These are phyloP conservation scores for Wasmannia auropunctata DNA, from an alignment of 1,140 invertebrate species.

Conservation along the genomic window DNA sequence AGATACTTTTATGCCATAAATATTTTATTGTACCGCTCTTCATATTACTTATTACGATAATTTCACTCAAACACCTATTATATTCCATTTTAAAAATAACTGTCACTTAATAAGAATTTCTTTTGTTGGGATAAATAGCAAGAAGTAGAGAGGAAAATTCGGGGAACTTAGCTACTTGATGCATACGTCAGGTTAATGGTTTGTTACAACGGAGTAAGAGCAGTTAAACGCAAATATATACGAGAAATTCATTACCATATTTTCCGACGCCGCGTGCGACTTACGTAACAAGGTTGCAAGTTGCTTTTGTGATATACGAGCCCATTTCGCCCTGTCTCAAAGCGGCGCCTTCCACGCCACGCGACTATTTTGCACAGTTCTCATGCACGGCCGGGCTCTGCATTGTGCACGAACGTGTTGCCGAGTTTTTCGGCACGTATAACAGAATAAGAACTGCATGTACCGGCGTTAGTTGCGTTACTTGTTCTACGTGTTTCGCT, in stretches of 20 bases:
- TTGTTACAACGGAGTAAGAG: slow-evolving; percentile 46
- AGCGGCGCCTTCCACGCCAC: slow-evolving; percentile 44
- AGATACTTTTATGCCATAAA: not conserved
- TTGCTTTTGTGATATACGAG: slow-evolving; percentile 56
- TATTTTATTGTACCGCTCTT: not conserved
- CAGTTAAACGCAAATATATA: slow-evolving; percentile 58
- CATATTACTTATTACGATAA: too few relatives aligned
- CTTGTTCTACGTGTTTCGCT: slow-evolving; percentile 31
- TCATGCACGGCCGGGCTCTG: slow-evolving; percentile 25
- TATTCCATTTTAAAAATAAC: not conserved
- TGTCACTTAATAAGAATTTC: not conserved
- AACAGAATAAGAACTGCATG: slow-evolving; percentile 54
- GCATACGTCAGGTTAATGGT: slow-evolving; percentile 50
- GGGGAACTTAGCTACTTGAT: slow-evolving; percentile 33
- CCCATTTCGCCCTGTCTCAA: slow-evolving; percentile 56
- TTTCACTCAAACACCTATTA: not conserved
- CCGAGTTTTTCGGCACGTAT: slow-evolving; percentile 57
- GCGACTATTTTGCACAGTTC: slow-evolving; percentile 51
- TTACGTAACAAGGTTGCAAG: slow-evolving; percentile 57
- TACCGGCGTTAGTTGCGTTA: slow-evolving; percentile 5
- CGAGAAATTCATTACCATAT: slow-evolving; percentile 60
- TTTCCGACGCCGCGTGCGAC: slow-evolving; percentile 58
- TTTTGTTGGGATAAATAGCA: not conserved
- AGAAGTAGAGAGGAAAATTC: slow-evolving; percentile 32
- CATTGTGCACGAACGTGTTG: slow-evolving; percentile 45